Evolutionary conservation across 35 echinoderm and acorn worm species (phyloP).

Genomic region (Diadema setosum): DNA sequence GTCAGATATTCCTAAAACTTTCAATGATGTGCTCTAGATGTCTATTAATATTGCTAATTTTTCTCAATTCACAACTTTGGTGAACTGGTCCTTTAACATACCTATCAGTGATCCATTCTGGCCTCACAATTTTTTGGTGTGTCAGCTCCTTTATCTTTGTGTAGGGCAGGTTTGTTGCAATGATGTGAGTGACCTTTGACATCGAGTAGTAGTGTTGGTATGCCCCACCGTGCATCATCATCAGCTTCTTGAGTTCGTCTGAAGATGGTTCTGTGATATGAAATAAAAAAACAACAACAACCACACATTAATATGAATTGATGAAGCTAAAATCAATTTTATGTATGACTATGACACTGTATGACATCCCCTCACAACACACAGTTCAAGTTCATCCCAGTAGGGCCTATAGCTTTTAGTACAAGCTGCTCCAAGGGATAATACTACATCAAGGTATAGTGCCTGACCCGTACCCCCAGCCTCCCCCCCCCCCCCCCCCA

Average conservation of each 20-base stretch:
- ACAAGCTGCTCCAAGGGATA: neutral
- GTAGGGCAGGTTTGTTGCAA: slow-evolving; percentile 87
- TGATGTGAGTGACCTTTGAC: slow-evolving; percentile 88
- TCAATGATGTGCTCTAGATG: no score
- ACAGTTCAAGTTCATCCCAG: neutral
- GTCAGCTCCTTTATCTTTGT: slow-evolving; percentile 82
- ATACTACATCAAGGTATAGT: neutral
- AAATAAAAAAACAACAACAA: neutral
- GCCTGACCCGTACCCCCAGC: neutral
- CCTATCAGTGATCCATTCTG: slow-evolving; percentile 97
- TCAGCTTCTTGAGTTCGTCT: slow-evolving; percentile 81
- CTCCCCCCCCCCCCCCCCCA: no score
- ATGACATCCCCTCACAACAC: neutral
- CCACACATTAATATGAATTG: neutral
- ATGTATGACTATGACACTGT: no score
- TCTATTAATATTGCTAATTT: no score
- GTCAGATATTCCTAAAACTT: no score
- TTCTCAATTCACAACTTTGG: no score
- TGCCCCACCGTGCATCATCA: slow-evolving; percentile 89
- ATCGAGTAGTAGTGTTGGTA: slow-evolving; percentile 78
- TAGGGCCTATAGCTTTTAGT: neutral
- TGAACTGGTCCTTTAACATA: slow-evolving; percentile 21
- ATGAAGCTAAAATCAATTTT: neutral
- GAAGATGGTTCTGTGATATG: slow-evolving; percentile 80
- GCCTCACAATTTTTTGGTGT: slow-evolving; percentile 86